Evolutionary conservation across 2,888 invertebrate species (phyloP), one percentile per base, ranked within the genome.

Genomic region (Ochropleura leucogaster): DNA sequence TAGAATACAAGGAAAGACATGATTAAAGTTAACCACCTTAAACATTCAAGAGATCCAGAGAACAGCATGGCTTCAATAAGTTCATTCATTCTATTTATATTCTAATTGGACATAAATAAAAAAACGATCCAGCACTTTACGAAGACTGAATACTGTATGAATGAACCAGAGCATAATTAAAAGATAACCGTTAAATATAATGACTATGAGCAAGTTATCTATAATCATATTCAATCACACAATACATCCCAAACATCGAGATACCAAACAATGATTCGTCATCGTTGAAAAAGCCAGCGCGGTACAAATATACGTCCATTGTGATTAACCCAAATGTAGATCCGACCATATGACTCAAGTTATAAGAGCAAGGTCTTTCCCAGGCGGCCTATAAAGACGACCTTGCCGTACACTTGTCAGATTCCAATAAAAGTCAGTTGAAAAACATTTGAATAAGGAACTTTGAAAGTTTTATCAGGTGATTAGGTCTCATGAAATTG

Each of bases 361-460:
- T 80, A 85, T 80, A 87, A 83, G 89, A 88, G 83, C 92, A 89
- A 93, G 91, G 92, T 84, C 89, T 76, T 65, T 68, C 80, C 77
- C 72, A 82, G 82, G 67, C 72, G 74, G 65, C 71, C 79, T 84
- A 87, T 83, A 84, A 79, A 78, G 42, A 71, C 67, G 87, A 82
- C 91, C 91, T 90, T 89, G 69, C 10, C 47, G 66, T 76, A 68
- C 86, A 89, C 79, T 87, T 84, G 87, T 78, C 80, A 71, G 71
- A 71, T 80, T 77, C 83, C 78, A 65, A 57, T 42, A 68, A 72
- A 47, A 30, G n/a, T 47, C 49, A 75, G 44, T 60, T 74, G 79
- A 79, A 47, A 72, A 66, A 68, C 64, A 69, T 68, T 62, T 68
- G 69, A 68, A 67, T 57, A 82, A 74, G 59, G 79, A 70, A 66